These are phyloP conservation scores for Cyphomyrus discorhynchus DNA, from an alignment of 2,113 vertebrate genomes.

Conservation along the genomic window DNA sequence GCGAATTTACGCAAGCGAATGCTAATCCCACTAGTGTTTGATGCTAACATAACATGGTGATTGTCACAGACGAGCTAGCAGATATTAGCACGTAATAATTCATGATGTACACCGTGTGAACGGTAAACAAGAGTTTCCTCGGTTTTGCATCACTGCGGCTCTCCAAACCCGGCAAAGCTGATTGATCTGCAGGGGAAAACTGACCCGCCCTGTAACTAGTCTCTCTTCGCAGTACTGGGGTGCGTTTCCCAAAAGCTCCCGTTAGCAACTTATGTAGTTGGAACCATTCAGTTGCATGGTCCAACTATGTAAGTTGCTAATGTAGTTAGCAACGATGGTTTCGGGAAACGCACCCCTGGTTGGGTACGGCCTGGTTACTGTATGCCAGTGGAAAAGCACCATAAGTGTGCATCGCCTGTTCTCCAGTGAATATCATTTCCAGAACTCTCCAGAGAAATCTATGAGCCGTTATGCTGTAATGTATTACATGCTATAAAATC, in stretches of 20 bases:
- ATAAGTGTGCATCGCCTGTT: background rate
- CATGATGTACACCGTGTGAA: background rate
- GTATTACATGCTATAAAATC: background rate
- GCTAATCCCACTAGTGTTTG: background rate
- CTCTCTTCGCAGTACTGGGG: background rate
- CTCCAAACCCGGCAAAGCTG: background rate
- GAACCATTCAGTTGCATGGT: no score
- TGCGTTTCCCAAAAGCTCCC: no score
- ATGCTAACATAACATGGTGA: background rate
- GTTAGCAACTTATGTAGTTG: no score
- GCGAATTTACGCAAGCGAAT: background rate
- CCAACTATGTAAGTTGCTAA: no score
- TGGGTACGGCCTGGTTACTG: background rate
- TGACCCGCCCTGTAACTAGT: background rate
- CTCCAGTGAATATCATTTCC: background rate
- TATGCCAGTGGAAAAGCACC: background rate
- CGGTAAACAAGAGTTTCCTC: background rate
- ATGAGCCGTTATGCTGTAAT: background rate
- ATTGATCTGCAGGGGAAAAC: background rate
- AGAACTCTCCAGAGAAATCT: background rate
- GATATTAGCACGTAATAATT: background rate
- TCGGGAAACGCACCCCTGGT: no score
- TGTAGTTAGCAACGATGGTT: no score
- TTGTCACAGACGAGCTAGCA: background rate
- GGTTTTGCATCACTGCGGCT: background rate